A percentile compares a stretch with the other conserved stretches of the same genome.
These are phyloP conservation scores for Anguilla obscura DNA, from an alignment of 2,797 vertebrate genomes.

Conservation along the genomic window DNA sequence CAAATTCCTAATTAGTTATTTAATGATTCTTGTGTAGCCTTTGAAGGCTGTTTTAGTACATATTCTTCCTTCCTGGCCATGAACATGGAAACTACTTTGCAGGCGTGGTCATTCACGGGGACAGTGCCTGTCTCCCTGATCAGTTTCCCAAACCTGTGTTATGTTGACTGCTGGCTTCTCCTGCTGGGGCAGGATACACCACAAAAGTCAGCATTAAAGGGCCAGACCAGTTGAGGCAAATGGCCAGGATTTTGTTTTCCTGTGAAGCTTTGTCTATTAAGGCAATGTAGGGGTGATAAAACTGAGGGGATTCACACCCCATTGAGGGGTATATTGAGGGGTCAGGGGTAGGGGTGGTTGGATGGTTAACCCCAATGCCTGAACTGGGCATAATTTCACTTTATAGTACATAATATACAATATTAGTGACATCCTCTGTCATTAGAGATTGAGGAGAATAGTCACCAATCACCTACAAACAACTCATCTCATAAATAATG, in stretches of 20 bases:
- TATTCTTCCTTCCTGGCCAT: neutral
- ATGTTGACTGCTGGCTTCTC: neutral
- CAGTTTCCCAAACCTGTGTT: neutral
- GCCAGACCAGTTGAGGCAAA: neutral
- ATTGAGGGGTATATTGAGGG: too few relatives aligned
- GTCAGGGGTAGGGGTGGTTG: neutral
- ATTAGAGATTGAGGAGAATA: neutral
- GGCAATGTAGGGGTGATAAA: too few relatives aligned
- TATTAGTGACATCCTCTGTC: neutral
- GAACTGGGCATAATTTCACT: neutral
- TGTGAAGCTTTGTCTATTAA: neutral
- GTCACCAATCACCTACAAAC: neutral
- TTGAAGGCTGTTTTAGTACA: neutral
- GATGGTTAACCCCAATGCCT: neutral
- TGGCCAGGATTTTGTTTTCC: neutral
- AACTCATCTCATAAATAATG: neutral
- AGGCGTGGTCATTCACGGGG: neutral
- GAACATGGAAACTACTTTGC: neutral
- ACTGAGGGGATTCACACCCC: too few relatives aligned
- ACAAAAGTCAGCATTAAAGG: neutral
- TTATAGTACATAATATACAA: neutral
- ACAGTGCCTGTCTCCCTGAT: slow-evolving; percentile 8
- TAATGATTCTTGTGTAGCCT: neutral
- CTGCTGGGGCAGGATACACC: neutral
- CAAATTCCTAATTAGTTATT: slow-evolving; percentile 13